Conservation (phyloP, 2,888 invertebrate genomes). For the Monopis laevigella region DNA sequence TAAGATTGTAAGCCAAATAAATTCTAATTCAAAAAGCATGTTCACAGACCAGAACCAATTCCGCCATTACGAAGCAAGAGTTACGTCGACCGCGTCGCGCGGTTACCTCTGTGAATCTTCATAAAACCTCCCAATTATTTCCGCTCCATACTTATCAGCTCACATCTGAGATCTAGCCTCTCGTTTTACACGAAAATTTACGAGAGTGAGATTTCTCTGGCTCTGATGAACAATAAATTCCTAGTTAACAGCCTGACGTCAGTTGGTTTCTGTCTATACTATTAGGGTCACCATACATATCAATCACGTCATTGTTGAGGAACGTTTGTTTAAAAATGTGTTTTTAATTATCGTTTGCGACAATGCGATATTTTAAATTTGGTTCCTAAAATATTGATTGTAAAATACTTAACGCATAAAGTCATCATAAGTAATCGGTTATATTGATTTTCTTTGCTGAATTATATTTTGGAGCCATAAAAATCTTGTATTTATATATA, state of each 20-base stretch:
- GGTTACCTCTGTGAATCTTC: conserved; percentile 25
- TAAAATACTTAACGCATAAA: too few species aligned
- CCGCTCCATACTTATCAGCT: conserved; percentile 44
- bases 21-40: conserved; percentile 34
- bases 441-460: too few species aligned
- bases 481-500: too few species aligned
- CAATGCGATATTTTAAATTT: too few species aligned
- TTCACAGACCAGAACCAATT: conserved; percentile 36
- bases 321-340: conserved; percentile 3
- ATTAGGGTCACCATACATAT: conserved; percentile 14
- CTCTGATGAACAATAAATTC: conserved; percentile 55
- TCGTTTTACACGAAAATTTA: conserved; percentile 57
- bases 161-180: conserved; percentile 49
- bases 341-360: conserved; percentile 9
- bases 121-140: conserved; percentile 55
- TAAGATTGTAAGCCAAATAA: too few species aligned
- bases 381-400: too few species aligned
- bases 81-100: conserved; percentile 18
- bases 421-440: too few species aligned
- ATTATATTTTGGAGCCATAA: too few species aligned
- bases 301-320: conserved; percentile 4
- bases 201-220: conserved; percentile 43
- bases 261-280: conserved; percentile 24
- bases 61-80: conserved; percentile 24
- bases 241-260: conserved; percentile 43